Conservation (phyloP, 2,888 invertebrate genomes). For the Cephus nigrinus region DNA sequence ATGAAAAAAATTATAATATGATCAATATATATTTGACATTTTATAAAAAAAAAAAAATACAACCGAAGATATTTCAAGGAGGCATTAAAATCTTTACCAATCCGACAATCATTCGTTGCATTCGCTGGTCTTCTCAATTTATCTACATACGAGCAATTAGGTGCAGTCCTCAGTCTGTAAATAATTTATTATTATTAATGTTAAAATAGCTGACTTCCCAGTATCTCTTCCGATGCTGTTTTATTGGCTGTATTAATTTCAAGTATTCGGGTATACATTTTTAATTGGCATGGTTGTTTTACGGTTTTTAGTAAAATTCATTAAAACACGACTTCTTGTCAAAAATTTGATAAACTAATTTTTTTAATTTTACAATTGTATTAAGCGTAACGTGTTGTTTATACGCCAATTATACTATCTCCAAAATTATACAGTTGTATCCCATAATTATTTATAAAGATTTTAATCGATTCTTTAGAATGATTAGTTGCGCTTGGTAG, state of each 20-base stretch:
- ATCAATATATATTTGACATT: slow-evolving; percentile 24
- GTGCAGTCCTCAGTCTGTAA: neutral
- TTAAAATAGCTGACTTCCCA: neutral
- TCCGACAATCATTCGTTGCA: slow-evolving; percentile 21
- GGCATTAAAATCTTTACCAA: slow-evolving; percentile 44
- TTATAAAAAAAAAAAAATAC: slow-evolving; percentile 19
- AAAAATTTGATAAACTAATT: neutral
- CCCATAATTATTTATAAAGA: neutral
- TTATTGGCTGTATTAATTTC: neutral
- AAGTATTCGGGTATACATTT: neutral
- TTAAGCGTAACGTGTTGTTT: neutral
- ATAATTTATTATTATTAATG: neutral
- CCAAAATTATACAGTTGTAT: neutral
- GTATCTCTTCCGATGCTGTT: neutral
- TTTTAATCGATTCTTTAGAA: neutral
- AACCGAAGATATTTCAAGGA: slow-evolving; percentile 32
- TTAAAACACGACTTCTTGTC: neutral
- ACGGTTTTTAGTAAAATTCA: neutral
- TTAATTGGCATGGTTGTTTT: no score
- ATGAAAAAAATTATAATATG: slow-evolving; percentile 23
- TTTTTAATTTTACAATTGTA: neutral
- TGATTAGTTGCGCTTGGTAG: slow-evolving; percentile 24
- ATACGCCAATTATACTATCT: neutral
- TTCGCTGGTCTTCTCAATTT: neutral
- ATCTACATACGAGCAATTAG: neutral